These are phyloP conservation scores for Nilaparvata lugens DNA, from an alignment of 1,140 invertebrate species.

Conservation along the genomic window DNA sequence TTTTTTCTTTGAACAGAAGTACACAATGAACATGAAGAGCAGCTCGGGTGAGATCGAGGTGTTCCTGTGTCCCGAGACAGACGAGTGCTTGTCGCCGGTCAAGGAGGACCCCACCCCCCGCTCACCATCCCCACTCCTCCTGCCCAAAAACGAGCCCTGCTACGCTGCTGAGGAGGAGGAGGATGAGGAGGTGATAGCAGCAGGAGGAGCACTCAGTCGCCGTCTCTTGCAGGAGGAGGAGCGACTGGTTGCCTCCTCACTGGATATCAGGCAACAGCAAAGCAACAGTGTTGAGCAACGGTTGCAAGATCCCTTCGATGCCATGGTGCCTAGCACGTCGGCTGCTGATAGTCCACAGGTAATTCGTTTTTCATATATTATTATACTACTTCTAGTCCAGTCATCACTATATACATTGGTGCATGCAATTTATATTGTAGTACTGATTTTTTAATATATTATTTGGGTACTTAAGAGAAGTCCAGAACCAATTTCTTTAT, in stretches of 20 bases:
- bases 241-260: too few relatives aligned
- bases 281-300: too few relatives aligned
- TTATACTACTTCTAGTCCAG: not conserved
- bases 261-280: too few relatives aligned
- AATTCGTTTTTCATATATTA: not conserved
- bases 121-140: not conserved
- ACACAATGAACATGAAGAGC: conserved; percentile 79
- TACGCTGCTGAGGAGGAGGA: not conserved
- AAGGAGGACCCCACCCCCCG: too few relatives aligned
- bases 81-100: too few relatives aligned
- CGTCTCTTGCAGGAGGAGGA: not conserved
- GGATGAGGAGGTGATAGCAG: not conserved
- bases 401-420: too few relatives aligned
- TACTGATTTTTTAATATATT: too few relatives aligned
- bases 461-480: too few relatives aligned
- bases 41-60: conserved; percentile 86
- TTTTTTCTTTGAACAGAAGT: conserved; percentile 1
- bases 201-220: not conserved
- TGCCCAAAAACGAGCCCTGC: not conserved
- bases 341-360: not conserved
- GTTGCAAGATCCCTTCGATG: too few relatives aligned
- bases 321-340: not conserved
- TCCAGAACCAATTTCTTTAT: too few relatives aligned
- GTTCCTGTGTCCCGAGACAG: conserved; percentile 71
- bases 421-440: too few relatives aligned